Conservation (phyloP, 2,888 invertebrate genomes). For the Mesorhabditis spiculigera region DNA sequence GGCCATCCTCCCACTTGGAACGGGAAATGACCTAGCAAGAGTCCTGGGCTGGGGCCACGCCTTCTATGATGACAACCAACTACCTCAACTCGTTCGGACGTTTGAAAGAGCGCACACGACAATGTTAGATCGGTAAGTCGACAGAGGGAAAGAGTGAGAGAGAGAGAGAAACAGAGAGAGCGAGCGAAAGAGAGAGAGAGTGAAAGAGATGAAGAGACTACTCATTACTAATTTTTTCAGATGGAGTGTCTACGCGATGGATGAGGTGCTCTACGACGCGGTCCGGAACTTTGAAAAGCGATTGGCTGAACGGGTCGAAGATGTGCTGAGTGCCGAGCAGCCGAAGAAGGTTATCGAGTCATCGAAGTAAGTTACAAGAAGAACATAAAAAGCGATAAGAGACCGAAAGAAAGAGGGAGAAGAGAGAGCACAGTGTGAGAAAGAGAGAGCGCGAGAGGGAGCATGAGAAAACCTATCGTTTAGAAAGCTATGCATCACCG, state of each 20-base stretch:
- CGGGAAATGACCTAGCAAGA: constrained; percentile 90
- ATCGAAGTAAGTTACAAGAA: constrained; percentile 16
- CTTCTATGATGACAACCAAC: constrained; percentile 90
- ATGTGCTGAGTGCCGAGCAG: constrained; percentile 33
- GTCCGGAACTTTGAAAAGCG: constrained; percentile 56
- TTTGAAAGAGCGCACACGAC: constrained; percentile 95
- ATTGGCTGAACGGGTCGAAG: constrained; percentile 23
- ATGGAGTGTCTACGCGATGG: constrained; percentile 91
- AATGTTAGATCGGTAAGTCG: constrained; percentile 81
- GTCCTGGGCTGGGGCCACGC: constrained; percentile 94
- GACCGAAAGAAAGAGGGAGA: too few relatives aligned
- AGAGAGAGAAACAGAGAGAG: too few relatives aligned
- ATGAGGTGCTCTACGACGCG: constrained; percentile 54
- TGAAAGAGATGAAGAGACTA: too few relatives aligned
- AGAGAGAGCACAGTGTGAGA: too few relatives aligned
- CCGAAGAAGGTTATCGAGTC: constrained; percentile 28
- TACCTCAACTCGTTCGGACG: constrained; percentile 84
- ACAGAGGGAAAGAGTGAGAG: neutral
- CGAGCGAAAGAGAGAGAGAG: too few relatives aligned
- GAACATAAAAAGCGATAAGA: too few relatives aligned
- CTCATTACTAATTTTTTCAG: constrained; percentile 61
- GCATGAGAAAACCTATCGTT: neutral
- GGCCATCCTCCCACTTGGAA: constrained; percentile 88
- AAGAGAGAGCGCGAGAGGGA: too few relatives aligned
- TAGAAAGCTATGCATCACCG: constrained; percentile 72